Evolutionary conservation across 2,888 invertebrate genomes (phyloP).

Genomic region (Formica aserva): DNA sequence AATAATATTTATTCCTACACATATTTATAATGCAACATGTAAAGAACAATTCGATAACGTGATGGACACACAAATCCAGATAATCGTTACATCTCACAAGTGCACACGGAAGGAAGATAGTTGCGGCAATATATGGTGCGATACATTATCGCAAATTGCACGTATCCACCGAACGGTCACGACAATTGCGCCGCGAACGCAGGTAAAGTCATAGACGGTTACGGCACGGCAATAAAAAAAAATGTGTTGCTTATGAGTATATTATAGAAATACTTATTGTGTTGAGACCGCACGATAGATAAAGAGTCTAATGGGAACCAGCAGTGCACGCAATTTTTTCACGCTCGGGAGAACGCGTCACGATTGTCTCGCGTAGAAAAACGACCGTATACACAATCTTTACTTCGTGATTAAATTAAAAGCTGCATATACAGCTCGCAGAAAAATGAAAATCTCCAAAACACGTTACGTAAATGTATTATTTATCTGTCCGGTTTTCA

Average conservation of each 20-base stretch:
- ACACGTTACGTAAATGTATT: neutral
- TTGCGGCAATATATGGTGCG: conserved; percentile 20
- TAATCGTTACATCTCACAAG: neutral
- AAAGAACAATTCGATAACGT: neutral
- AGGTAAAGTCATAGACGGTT: conserved; percentile 4
- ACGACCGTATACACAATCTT: conserved; percentile 29
- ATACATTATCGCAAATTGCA: conserved; percentile 63
- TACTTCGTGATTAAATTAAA: conserved; percentile 23
- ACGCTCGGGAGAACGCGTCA: conserved; percentile 30
- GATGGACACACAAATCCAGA: neutral
- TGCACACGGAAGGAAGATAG: conserved; percentile 34
- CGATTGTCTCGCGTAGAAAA: conserved; percentile 36
- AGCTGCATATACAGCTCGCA: neutral
- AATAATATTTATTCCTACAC: too few relatives aligned
- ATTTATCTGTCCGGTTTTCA: neutral
- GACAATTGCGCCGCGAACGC: conserved; percentile 49
- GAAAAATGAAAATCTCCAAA: conserved; percentile 25
- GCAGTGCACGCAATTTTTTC: conserved; percentile 33
- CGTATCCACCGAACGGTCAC: conserved; percentile 59
- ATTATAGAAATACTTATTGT: conserved; percentile 37
- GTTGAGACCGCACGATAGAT: conserved; percentile 20
- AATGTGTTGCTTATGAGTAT: neutral
- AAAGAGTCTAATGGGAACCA: conserved; percentile 10
- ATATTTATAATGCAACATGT: too few relatives aligned
- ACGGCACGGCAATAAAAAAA: neutral